Evolutionary conservation across 1,140 invertebrate species (phyloP).

Genomic region (Capitella teleta): DNA sequence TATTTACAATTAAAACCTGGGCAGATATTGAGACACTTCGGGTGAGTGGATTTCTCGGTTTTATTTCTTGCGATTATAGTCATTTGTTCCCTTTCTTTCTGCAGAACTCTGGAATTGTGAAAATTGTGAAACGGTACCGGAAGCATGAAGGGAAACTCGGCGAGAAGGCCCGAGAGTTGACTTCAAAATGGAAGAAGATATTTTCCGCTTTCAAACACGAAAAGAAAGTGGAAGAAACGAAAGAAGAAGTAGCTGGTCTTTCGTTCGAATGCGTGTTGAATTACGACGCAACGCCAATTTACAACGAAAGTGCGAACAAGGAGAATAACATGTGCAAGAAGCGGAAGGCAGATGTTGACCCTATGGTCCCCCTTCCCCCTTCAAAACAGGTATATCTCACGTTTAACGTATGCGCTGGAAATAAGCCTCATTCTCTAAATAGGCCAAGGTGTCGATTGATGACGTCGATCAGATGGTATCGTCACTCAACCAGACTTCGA

Average conservation of each 20-base stretch:
- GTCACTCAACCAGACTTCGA: too few species aligned
- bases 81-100: conserved; percentile 29
- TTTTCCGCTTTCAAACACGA: conserved; percentile 45
- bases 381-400: too few species aligned
- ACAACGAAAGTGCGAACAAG: not conserved
- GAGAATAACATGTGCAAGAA: too few species aligned
- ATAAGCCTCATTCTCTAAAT: too few species aligned
- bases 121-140: conserved; percentile 70
- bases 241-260: conserved; percentile 9
- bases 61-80: not conserved
- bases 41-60: conserved; percentile 11
- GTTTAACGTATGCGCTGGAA: too few species aligned
- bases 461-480: too few species aligned
- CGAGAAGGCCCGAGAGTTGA: conserved; percentile 59
- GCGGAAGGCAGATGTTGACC: too few species aligned
- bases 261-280: conserved; percentile 24
- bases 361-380: too few species aligned
- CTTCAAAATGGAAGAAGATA: conserved; percentile 83
- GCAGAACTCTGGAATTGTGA: conserved; percentile 74
- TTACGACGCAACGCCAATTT: conserved; percentile 13
- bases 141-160: conserved; percentile 70
- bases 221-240: not conserved
- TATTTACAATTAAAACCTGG: too few species aligned
- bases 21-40: conserved; percentile 13
- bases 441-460: too few species aligned